These are phyloP conservation scores for Drosophila pseudotakahashii DNA, from an alignment of 2,888 invertebrate species.

Conservation along the genomic window DNA sequence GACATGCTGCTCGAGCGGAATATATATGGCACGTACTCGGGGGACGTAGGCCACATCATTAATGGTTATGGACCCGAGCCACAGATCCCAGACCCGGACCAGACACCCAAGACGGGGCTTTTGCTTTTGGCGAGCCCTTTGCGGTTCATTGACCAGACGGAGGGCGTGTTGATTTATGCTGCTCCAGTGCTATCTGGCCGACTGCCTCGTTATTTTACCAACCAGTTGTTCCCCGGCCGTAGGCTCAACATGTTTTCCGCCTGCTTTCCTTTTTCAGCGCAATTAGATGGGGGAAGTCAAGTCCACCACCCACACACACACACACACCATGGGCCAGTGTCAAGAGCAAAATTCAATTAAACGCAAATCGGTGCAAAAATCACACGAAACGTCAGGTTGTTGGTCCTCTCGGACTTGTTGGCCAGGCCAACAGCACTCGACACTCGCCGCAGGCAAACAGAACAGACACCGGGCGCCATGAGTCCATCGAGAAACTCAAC, in stretches of 20 bases:
- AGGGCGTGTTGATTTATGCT: constrained; percentile 67
- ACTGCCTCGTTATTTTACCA: constrained; percentile 16
- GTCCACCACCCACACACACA: constrained; percentile 17
- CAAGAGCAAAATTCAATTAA: constrained; percentile 74
- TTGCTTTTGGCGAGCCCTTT: constrained; percentile 28
- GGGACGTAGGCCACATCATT: constrained; percentile 68
- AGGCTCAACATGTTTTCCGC: constrained; percentile 55
- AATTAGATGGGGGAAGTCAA: constrained; percentile 51
- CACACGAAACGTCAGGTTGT: constrained; percentile 48
- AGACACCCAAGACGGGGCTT: constrained; percentile 23
- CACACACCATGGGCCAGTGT: constrained; percentile 43
- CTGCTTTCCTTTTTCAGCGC: constrained; percentile 31
- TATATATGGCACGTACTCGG: constrained; percentile 58
- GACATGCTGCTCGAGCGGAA: constrained; percentile 38
- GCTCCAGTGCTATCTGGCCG: constrained; percentile 17
- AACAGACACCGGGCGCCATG: background rate
- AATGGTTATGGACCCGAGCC: constrained; percentile 67
- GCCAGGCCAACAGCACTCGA: constrained; percentile 12
- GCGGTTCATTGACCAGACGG: constrained; percentile 71
- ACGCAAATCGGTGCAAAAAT: constrained; percentile 74
- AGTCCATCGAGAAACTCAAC: constrained; percentile 26
- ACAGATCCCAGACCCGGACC: constrained; percentile 26
- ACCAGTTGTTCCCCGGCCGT: constrained; percentile 46
- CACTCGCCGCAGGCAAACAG: constrained; percentile 33
- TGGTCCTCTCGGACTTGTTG: constrained; percentile 6